Evolutionary conservation across 2,113 vertebrate species (phyloP).

Genomic region (Hippotragus niger): DNA sequence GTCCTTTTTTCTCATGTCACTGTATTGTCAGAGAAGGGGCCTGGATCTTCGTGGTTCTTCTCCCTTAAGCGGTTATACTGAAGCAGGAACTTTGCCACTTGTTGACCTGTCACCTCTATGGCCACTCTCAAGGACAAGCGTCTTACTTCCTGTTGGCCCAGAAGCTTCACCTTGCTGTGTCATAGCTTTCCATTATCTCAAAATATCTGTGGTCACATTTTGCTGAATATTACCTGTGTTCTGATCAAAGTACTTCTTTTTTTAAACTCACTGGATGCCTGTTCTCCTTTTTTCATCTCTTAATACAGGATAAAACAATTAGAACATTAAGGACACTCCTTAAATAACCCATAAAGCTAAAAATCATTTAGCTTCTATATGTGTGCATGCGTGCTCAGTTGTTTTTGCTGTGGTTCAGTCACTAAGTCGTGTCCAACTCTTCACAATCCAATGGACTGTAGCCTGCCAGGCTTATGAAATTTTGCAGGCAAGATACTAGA

Average conservation of each 20-base stretch:
- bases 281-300: neutral
- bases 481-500: neutral
- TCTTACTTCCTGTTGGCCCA: neutral
- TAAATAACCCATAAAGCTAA: neutral
- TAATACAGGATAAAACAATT: neutral
- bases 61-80: neutral
- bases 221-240: neutral
- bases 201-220: neutral
- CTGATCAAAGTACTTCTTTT: neutral
- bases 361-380: neutral
- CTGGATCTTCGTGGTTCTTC: neutral
- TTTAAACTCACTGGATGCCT: neutral
- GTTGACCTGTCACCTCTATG: neutral
- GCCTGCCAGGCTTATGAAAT: neutral
- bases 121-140: neutral
- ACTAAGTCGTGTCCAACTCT: neutral
- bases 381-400: neutral
- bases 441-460: neutral
- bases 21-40: neutral
- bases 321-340: neutral
- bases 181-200: neutral
- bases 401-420: neutral
- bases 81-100: neutral
- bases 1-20: rapidly evolving
- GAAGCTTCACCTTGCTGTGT: neutral